phyloP scores from a whole-genome alignment of 2,113 vertebrate genomes.

The Stegastes partitus region DNA sequence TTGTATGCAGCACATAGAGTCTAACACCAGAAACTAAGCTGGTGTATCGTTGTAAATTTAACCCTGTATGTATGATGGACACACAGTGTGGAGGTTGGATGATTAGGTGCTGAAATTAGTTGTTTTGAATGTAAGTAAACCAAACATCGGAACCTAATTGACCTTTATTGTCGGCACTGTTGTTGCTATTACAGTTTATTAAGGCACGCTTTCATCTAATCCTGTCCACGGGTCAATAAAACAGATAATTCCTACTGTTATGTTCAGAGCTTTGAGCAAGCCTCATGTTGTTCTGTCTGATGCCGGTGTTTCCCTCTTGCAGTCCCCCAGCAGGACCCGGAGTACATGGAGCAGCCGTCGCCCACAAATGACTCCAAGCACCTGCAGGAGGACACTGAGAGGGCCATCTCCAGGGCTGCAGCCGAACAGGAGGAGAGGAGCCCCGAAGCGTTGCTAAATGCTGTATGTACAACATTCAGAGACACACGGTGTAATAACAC shows the following conservation, averaged over 20 bases:
- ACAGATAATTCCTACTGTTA: too few relatives aligned
- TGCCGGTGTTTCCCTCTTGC: conserved; percentile 25
- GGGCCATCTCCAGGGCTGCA: conserved; percentile 91
- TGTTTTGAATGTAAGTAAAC: too few relatives aligned
- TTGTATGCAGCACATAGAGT: neutral
- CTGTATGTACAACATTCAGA: conserved; percentile 84
- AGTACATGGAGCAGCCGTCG: conserved; percentile 97
- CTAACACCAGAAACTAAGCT: too few relatives aligned
- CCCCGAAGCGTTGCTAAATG: conserved; percentile 92
- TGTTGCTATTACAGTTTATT: too few relatives aligned
- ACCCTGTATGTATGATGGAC: too few relatives aligned
- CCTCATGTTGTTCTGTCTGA: neutral
- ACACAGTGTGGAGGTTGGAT: too few relatives aligned
- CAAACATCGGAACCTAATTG: too few relatives aligned
- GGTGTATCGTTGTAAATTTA: too few relatives aligned
- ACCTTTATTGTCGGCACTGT: neutral
- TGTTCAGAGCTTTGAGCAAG: too few relatives aligned
- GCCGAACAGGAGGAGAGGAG: conserved; percentile 91
- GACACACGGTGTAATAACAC: neutral
- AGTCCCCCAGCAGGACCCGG: conserved; percentile 91
- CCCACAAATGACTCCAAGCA: conserved; percentile 91
- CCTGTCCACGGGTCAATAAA: too few relatives aligned
- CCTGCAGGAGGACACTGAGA: conserved; percentile 94
- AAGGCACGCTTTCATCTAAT: too few relatives aligned
- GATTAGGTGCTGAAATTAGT: too few relatives aligned